A percentile compares a stretch with the other conserved stretches of the same genome.
Evolutionary conservation across 2,113 vertebrate genomes (phyloP).

Genomic region (Myiozetetes cayanensis): DNA sequence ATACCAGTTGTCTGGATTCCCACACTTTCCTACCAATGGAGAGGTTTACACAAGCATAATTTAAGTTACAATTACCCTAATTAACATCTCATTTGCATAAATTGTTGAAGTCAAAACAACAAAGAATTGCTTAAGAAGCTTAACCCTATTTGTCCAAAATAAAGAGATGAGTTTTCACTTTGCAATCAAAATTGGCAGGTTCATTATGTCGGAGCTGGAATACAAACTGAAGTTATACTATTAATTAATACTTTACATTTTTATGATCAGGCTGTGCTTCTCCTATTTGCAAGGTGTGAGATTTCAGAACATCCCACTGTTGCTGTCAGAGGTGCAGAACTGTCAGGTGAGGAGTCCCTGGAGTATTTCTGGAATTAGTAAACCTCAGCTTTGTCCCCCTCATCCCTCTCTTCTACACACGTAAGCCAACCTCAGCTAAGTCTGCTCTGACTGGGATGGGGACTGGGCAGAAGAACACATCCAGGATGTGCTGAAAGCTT

Average conservation of each 20-base stretch:
- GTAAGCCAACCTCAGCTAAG: rapidly evolving
- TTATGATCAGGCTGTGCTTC: slow-evolving; percentile 16
- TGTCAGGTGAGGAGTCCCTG: background rate
- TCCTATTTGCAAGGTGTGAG: background rate
- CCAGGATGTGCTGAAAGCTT: background rate
- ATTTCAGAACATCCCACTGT: background rate
- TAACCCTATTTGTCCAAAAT: slow-evolving; percentile 87
- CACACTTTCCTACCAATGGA: slow-evolving; percentile 91
- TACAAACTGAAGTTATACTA: slow-evolving; percentile 47
- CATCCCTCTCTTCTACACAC: background rate
- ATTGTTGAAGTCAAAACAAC: slow-evolving; percentile 95
- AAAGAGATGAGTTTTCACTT: slow-evolving; percentile 74
- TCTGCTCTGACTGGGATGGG: rapidly evolving
- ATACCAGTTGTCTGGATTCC: slow-evolving; percentile 90
- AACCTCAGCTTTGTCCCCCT: background rate
- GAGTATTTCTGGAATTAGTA: background rate
- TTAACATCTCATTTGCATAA: slow-evolving; percentile 99
- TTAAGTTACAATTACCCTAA: slow-evolving; percentile 91
- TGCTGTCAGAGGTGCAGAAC: background rate
- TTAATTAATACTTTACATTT: slow-evolving; percentile 65
- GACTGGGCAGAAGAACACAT: background rate
- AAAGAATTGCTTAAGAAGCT: slow-evolving; percentile 85
- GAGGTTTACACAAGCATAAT: slow-evolving; percentile 90
- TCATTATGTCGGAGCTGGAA: slow-evolving; percentile 44
- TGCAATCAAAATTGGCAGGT: slow-evolving; percentile 72